These are phyloP conservation scores for Pandemis cinnamomeana DNA, from an alignment of 2,888 invertebrate genomes.

Conservation along the genomic window DNA sequence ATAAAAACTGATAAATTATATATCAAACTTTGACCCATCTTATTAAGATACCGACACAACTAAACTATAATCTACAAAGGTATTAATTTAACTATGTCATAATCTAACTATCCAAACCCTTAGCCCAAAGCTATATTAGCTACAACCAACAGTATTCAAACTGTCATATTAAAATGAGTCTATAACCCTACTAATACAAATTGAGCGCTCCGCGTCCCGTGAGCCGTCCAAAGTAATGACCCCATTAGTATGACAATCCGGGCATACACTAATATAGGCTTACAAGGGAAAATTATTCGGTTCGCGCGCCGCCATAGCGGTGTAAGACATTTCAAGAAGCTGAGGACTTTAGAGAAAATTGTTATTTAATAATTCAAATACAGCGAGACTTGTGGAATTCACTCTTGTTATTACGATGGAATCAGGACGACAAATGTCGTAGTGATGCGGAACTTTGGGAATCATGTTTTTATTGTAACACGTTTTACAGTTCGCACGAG, in stretches of 20 bases:
- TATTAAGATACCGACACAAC: too few species aligned
- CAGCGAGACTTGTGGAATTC: background rate
- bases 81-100: too few species aligned
- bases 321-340: background rate
- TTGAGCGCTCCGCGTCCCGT: slow-evolving; percentile 15
- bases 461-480: background rate
- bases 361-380: slow-evolving; percentile 4
- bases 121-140: background rate
- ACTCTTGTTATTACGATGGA: background rate
- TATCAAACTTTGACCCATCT: too few species aligned
- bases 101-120: background rate
- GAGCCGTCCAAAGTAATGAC: slow-evolving; percentile 22
- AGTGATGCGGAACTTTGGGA: background rate
- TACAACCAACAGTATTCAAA: background rate
- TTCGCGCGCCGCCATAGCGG: background rate
- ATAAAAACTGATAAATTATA: too few species aligned
- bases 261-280: slow-evolving; percentile 39
- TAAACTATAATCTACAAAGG: too few species aligned
- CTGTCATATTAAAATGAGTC: slow-evolving; percentile 31
- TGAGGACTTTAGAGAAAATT: slow-evolving; percentile 13
- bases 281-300: slow-evolving; percentile 39
- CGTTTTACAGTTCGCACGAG: background rate
- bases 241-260: slow-evolving; percentile 41
- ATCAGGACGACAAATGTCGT: background rate
- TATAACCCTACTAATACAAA: slow-evolving; percentile 32